Percentiles rank a stretch among this genome's conserved stretches.
These are phyloP conservation scores for Labeo catla DNA, from an alignment of 2,113 vertebrate species.

Conservation along the genomic window DNA sequence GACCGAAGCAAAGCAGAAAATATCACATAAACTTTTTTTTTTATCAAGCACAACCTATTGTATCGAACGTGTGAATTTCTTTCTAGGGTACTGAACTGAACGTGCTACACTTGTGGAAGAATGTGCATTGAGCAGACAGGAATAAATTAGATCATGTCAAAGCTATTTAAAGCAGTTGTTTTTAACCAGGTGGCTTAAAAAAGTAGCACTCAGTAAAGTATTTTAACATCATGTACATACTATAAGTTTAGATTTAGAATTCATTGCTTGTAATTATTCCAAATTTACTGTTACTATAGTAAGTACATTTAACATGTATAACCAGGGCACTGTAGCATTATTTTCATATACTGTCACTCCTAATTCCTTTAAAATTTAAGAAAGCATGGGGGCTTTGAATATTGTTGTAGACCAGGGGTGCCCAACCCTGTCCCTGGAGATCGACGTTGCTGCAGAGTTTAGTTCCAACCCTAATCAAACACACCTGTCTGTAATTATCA, in stretches of 20 bases:
- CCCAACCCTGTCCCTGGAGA: too few species aligned
- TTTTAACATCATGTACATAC: neutral
- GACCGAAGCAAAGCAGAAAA: constrained; percentile 29
- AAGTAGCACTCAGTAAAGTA: neutral
- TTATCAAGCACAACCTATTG: constrained; percentile 44
- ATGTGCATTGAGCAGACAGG: neutral
- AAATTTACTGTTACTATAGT: neutral
- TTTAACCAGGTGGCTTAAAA: neutral
- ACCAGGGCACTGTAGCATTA: too few species aligned
- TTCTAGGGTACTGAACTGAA: constrained; percentile 19
- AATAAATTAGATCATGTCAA: neutral
- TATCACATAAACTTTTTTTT: constrained; percentile 6
- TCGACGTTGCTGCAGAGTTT: too few species aligned
- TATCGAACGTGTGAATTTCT: constrained; percentile 43
- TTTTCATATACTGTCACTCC: neutral
- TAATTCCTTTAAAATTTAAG: neutral
- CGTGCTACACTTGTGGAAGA: neutral
- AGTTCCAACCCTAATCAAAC: too few species aligned
- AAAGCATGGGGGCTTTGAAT: neutral
- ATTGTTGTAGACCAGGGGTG: too few species aligned
- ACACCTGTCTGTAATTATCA: too few species aligned
- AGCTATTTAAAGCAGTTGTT: neutral
- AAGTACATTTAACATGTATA: too few species aligned
- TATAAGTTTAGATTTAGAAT: neutral
- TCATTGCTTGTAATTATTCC: neutral